These are phyloP conservation scores for Athetis lepigone DNA, from an alignment of 2,888 invertebrate genomes.

Conservation along the genomic window DNA sequence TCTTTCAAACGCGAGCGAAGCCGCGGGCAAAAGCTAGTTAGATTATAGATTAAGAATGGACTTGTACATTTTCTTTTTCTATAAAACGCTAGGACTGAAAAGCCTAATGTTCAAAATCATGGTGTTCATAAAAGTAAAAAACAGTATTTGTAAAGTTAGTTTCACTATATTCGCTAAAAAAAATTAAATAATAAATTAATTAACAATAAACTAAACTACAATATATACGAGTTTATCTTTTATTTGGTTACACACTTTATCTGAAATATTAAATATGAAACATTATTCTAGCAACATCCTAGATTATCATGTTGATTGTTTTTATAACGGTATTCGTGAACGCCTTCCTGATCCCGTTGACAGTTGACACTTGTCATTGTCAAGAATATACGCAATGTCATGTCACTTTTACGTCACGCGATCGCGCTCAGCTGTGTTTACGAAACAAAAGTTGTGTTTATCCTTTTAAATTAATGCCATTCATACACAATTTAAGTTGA, in stretches of 20 bases:
- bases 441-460: background rate
- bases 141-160: background rate
- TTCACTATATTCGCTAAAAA: rapidly evolving
- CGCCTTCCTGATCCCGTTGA: background rate
- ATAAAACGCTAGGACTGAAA: background rate
- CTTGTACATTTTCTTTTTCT: too few species aligned
- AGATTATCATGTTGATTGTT: background rate
- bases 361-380: slow-evolving; percentile 1
- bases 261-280: too few species aligned
- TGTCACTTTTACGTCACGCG: background rate
- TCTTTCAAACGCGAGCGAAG: too few species aligned
- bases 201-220: background rate
- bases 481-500: background rate
- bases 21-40: too few species aligned
- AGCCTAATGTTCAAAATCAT: background rate
- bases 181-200: too few species aligned
- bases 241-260: too few species aligned
- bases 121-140: background rate
- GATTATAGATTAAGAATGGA: background rate
- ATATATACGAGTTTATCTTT: background rate
- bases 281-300: too few species aligned
- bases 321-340: slow-evolving; percentile 23
- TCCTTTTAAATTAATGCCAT: background rate
- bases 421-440: slow-evolving; percentile 4
- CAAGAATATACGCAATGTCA: too few species aligned